Percentiles rank a stretch among this genome's conserved stretches.
These are phyloP conservation scores for Acanthurus tractus DNA, from an alignment of 2,797 vertebrate genomes.

Conservation along the genomic window DNA sequence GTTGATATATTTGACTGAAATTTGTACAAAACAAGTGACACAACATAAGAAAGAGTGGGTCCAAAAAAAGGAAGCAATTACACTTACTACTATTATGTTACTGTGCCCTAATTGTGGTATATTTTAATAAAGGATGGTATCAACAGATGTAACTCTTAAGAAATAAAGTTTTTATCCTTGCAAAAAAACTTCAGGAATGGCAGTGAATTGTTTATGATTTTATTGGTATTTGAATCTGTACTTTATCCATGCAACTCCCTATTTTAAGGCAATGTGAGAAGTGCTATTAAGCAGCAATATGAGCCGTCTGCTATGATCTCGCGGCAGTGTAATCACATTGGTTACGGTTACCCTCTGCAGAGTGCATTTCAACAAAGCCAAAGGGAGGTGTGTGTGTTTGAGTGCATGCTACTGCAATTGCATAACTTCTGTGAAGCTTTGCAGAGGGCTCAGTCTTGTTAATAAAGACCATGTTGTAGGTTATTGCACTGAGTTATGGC, in stretches of 20 bases:
- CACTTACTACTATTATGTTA: not conserved
- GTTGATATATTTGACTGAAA: not conserved
- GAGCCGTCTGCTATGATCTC: conserved; percentile 27
- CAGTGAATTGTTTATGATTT: not conserved
- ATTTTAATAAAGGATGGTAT: not conserved
- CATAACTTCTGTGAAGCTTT: conserved; percentile 13
- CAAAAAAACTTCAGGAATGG: not conserved
- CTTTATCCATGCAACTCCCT: not conserved
- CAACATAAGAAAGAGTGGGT: conserved; percentile 41
- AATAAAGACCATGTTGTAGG: conserved; percentile 17
- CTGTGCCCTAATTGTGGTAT: not conserved
- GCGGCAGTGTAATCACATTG: conserved; percentile 39
- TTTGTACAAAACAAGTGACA: conserved; percentile 31
- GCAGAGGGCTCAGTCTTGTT: conserved; percentile 28
- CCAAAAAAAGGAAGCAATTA: conserved; percentile 17
- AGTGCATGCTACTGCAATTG: not conserved
- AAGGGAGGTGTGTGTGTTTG: conserved; percentile 22
- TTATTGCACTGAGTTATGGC: conserved; percentile 34
- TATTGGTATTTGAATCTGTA: not conserved
- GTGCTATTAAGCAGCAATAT: conserved; percentile 16
- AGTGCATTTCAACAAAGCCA: conserved; percentile 20
- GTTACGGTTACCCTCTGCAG: conserved; percentile 35
- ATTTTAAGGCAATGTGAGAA: conserved; percentile 22
- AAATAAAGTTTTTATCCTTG: not conserved
- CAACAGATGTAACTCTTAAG: not conserved